These are phyloP conservation scores for Serinus canaria DNA, from an alignment of 2,113 vertebrate genomes.

Conservation along the genomic window DNA sequence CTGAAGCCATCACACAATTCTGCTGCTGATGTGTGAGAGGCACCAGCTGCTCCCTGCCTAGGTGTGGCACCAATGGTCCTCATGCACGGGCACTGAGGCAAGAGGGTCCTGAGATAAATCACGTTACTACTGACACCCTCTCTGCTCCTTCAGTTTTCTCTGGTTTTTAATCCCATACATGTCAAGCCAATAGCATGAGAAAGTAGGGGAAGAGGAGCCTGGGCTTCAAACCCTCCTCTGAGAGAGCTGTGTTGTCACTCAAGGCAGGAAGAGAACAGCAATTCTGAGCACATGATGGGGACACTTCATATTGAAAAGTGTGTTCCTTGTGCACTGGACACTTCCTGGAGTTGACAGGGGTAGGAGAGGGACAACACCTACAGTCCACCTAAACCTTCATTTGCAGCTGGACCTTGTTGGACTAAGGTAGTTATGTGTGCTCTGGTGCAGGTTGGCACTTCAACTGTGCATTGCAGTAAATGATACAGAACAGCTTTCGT, in stretches of 20 bases:
- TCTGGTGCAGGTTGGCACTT: not conserved
- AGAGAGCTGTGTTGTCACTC: accelerated
- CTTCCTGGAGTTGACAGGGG: not conserved
- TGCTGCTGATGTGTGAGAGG: not conserved
- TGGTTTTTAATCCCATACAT: not conserved
- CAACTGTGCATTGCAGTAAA: not conserved
- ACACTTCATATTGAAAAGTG: not conserved
- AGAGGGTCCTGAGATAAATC: not conserved
- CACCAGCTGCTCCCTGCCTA: not conserved
- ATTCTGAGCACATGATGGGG: not conserved
- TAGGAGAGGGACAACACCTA: too few relatives aligned
- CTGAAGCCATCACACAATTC: not conserved
- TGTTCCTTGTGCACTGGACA: not conserved
- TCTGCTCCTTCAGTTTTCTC: not conserved
- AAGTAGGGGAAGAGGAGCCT: not conserved
- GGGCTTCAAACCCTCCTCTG: not conserved
- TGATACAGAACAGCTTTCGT: not conserved
- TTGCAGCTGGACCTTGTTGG: not conserved
- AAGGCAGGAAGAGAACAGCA: not conserved
- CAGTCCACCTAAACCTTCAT: not conserved
- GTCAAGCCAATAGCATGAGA: not conserved
- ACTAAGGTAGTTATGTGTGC: not conserved
- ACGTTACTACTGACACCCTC: not conserved
- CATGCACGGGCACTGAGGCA: accelerated
- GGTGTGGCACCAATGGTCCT: not conserved